phyloP scores from a whole-genome alignment of 2,888 invertebrate species.

The Athripsodes cinereus region DNA sequence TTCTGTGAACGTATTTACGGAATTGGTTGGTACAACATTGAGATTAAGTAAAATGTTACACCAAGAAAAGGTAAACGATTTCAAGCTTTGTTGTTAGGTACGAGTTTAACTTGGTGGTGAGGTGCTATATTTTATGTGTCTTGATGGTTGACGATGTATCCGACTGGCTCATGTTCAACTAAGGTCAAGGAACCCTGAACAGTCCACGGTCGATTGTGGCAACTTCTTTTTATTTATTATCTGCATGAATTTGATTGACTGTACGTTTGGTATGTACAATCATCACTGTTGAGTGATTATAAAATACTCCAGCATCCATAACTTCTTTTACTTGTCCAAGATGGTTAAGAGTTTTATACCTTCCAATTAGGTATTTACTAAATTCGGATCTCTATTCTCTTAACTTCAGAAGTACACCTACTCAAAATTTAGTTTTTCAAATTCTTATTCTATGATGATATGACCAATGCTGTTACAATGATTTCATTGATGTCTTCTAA shows the following conservation, averaged over 20 bases:
- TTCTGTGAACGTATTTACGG: constrained; percentile 11
- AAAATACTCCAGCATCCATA: too few species aligned
- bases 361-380: too few species aligned
- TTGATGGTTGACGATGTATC: background rate
- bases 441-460: too few species aligned
- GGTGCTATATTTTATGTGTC: background rate
- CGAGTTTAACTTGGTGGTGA: background rate
- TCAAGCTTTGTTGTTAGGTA: background rate
- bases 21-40: background rate
- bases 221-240: constrained; percentile 1
- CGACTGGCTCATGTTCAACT: background rate
- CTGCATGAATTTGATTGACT: background rate
- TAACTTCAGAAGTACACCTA: too few species aligned
- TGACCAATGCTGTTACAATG: too few species aligned
- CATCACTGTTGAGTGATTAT: too few species aligned
- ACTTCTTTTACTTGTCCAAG: too few species aligned
- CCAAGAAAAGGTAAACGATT: background rate
- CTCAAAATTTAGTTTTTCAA: too few species aligned
- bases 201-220: constrained; percentile 3
- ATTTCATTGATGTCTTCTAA: too few species aligned
- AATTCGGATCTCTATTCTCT: too few species aligned
- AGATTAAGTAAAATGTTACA: background rate
- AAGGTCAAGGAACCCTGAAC: constrained; percentile 1
- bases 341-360: too few species aligned
- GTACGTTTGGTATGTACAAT: too few species aligned